Conservation (phyloP, 2,797 vertebrate genomes). For the Diglossa cyanea region DNA sequence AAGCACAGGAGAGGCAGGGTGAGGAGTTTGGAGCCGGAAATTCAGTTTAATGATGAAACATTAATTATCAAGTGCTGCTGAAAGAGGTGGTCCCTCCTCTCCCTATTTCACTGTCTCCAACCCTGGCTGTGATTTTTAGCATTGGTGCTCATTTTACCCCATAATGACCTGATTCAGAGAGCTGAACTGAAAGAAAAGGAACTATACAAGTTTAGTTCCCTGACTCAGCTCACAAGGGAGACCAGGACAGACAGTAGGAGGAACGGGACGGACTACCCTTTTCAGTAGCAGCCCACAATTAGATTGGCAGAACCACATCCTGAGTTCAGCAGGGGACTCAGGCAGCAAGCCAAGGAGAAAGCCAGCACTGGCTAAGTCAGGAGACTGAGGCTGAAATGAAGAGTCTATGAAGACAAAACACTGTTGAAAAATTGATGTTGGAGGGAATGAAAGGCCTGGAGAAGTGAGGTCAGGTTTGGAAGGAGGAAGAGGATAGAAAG, state of each 20-base stretch:
- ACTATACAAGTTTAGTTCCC: not conserved
- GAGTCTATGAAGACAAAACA: not conserved
- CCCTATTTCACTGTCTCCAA: not conserved
- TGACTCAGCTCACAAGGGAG: slow-evolving; percentile 36
- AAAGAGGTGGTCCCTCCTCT: not conserved
- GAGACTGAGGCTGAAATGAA: slow-evolving; percentile 24
- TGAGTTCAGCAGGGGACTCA: slow-evolving; percentile 47
- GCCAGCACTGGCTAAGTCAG: slow-evolving; percentile 25
- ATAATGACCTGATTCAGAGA: not conserved
- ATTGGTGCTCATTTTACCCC: not conserved
- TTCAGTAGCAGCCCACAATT: slow-evolving; percentile 55
- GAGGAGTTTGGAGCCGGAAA: not conserved
- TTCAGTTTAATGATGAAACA: not conserved
- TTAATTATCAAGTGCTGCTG: not conserved
- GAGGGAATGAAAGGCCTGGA: not conserved
- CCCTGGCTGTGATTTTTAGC: not conserved
- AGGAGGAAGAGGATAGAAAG: not conserved
- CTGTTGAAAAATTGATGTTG: not conserved
- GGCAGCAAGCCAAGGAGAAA: slow-evolving; percentile 55
- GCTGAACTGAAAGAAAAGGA: slow-evolving; percentile 10
- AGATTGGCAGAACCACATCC: slow-evolving; percentile 60
- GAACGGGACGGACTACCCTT: not conserved
- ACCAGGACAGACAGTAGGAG: slow-evolving; percentile 17
- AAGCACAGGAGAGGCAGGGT: not conserved
- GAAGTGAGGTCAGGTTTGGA: not conserved